Base-by-base conservation (phyloP, 30 jellyfish, hydroid and myxozoan species). In the Clytia hemisphaerica region DNA sequence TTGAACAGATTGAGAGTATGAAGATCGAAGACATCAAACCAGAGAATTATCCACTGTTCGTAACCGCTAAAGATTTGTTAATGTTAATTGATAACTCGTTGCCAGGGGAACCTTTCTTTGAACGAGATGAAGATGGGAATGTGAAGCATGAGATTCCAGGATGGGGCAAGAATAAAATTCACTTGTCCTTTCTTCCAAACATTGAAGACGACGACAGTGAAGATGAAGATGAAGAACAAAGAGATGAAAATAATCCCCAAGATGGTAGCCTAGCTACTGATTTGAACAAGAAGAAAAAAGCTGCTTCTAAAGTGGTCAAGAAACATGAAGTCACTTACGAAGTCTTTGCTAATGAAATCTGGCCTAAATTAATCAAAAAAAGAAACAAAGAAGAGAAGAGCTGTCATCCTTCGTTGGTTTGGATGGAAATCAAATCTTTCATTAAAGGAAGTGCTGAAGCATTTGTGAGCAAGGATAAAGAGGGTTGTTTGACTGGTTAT, bases 361-460 rank as follows among this genome's bases (percentile, higher is more conserved):
- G 96, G 96, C 92, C 91, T 2, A 42, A 4, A 67, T 45, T 86
- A 18, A 82, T 66, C n/a, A 72, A 57, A 58, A 31, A 44, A 22
- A 33, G 42, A 57, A 83, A 69, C 48, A 44, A 46, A 24, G 53
- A n/a, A n/a, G n/a, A n/a, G n/a, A n/a, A n/a, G n/a, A n/a, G n/a
- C n/a, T 48, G 75, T 10, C 93, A 77, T 40, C 96, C 96, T 6
- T 61, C 90, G 2, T 92, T 86, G 36, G 87, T 86, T 4, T 86
- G 96, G 96, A 78, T 82, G 40, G 96, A 86, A 45, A 70, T 86
- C 58, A 58, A 88, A 74, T 86, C 96, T 16, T 86, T 86, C 62
- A 78, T 86, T 45, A 86, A 86, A 78, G 96, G 96, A 0, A 35
- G 75, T 0, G 78, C 57, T 67, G 83, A 77, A 27, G 63, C 96